A percentile compares a stretch with the other conserved stretches of the same genome.
Conservation (phyloP, 2,797 vertebrate species). For the Chaetophractus vellerosus region DNA sequence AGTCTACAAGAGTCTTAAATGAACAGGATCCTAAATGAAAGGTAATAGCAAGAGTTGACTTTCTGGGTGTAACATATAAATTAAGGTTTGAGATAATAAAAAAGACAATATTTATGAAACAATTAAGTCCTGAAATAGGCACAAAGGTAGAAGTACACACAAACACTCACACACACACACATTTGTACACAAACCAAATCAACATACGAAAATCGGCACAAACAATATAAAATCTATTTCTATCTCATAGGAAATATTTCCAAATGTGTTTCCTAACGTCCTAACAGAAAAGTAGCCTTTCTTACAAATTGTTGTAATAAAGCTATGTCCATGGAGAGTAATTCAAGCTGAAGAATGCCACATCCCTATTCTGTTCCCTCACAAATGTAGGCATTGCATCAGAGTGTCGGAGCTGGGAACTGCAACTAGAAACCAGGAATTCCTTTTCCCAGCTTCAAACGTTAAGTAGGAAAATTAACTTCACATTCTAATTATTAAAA, state of each 20-base stretch:
- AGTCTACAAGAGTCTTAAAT: background rate
- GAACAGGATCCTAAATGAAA: background rate
- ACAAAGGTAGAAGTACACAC: background rate
- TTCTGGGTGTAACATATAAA: background rate
- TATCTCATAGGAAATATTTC: background rate
- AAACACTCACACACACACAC: background rate
- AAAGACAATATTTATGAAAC: background rate
- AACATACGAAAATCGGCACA: background rate
- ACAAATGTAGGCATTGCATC: background rate
- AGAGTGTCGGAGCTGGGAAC: background rate
- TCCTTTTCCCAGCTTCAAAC: background rate
- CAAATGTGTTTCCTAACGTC: no score
- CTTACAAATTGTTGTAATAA: background rate
- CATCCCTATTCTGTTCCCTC: background rate
- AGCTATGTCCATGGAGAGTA: background rate
- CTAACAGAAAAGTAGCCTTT: background rate
- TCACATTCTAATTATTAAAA: background rate
- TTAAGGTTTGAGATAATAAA: background rate
- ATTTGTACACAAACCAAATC: background rate
- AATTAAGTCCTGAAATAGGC: background rate
- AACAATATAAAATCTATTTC: background rate
- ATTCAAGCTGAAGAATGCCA: background rate
- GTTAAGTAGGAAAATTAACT: background rate
- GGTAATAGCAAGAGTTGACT: background rate
- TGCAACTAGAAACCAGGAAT: background rate